phyloP scores from a whole-genome alignment of 2,888 invertebrate genomes.

The Lysandra bellargus region DNA sequence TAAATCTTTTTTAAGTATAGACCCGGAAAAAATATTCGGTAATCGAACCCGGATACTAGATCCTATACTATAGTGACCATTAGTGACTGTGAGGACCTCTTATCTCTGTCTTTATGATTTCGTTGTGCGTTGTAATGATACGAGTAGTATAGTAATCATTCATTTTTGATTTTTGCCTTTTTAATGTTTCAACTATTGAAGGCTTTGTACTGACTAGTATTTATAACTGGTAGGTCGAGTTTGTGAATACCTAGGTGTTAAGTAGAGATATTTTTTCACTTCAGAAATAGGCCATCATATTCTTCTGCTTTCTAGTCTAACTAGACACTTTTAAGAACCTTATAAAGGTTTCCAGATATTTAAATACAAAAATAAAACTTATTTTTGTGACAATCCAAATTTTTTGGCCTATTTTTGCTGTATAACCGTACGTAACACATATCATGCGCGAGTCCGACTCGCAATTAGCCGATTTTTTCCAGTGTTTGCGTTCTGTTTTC shows the following conservation, averaged over 20 bases:
- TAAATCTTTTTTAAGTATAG: conserved; percentile 36
- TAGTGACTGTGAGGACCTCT: not conserved
- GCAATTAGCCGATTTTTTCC: too few species aligned
- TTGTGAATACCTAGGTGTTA: not conserved
- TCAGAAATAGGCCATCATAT: too few species aligned
- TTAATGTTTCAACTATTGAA: not conserved
- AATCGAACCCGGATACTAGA: conserved; percentile 45
- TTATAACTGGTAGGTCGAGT: not conserved
- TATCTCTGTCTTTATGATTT: conserved; percentile 4
- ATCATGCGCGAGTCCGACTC: too few species aligned
- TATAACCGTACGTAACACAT: too few species aligned
- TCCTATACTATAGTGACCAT: conserved; percentile 30
- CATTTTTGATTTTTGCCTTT: not conserved
- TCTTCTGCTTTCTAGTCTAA: too few species aligned
- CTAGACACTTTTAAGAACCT: too few species aligned
- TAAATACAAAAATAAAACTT: too few species aligned
- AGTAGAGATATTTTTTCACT: too few species aligned
- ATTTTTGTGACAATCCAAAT: too few species aligned
- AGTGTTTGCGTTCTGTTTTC: too few species aligned
- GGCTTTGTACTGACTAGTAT: not conserved
- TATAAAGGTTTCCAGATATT: too few species aligned
- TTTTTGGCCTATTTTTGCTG: too few species aligned
- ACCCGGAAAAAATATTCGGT: conserved; percentile 40
- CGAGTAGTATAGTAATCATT: not conserved
- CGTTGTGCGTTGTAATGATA: not conserved